phyloP scores from a whole-genome alignment of 1,140 invertebrate species.

The Meteorus sp. region DNA sequence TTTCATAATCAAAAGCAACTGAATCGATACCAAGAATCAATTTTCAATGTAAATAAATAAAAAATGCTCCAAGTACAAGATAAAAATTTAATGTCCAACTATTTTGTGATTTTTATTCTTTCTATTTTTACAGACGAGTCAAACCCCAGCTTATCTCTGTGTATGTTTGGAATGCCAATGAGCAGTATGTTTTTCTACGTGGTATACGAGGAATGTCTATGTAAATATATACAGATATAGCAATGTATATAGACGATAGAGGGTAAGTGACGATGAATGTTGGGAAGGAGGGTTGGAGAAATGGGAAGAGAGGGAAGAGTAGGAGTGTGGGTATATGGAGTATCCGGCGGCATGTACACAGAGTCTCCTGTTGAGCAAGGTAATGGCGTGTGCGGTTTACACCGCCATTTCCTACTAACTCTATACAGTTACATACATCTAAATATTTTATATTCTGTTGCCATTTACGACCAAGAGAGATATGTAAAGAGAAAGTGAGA shows the following conservation, averaged over 20 bases:
- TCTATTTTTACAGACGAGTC: too few relatives aligned
- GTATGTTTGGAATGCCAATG: not conserved
- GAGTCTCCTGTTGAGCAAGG: conserved; percentile 3
- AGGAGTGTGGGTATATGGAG: not conserved
- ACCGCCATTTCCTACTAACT: not conserved
- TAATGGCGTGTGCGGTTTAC: not conserved
- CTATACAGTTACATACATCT: not conserved
- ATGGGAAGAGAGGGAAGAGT: not conserved
- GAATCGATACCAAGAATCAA: too few relatives aligned
- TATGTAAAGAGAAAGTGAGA: too few relatives aligned
- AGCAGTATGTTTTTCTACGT: not conserved
- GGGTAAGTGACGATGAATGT: too few relatives aligned
- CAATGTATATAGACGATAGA: not conserved
- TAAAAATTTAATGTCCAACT: too few relatives aligned
- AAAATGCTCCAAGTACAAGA: too few relatives aligned
- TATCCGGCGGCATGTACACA: not conserved
- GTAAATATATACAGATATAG: too few relatives aligned
- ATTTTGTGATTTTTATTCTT: too few relatives aligned
- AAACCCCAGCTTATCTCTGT: not conserved
- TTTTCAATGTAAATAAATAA: too few relatives aligned
- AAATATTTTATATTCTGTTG: not conserved
- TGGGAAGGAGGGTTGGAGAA: not conserved
- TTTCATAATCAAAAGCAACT: too few relatives aligned
- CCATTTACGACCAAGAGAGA: too few relatives aligned
- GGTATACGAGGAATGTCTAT: not conserved